A percentile compares a stretch with the other conserved stretches of the same genome.
Evolutionary conservation across 2,797 vertebrate genomes (phyloP).

Genomic region (Bradypodion pumilum): DNA sequence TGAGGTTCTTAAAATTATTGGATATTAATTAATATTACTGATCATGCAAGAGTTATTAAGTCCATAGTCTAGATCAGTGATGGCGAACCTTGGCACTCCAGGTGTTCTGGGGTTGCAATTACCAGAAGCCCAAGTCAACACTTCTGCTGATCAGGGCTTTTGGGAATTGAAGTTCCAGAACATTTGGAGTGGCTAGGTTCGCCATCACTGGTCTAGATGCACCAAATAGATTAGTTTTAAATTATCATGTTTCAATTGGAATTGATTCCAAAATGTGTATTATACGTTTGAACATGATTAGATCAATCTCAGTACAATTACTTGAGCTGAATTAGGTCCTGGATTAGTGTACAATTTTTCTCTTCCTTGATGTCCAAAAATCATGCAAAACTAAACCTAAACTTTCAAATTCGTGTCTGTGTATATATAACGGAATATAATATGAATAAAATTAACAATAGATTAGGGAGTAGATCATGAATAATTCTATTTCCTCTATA

Average conservation of each 20-base stretch:
- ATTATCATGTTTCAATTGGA: background rate
- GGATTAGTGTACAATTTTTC: background rate
- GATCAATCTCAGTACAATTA: background rate
- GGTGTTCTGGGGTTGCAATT: too few relatives aligned
- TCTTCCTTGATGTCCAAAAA: constrained; percentile 11
- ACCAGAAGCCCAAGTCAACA: too few relatives aligned
- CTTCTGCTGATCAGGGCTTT: too few relatives aligned
- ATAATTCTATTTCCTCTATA: constrained; percentile 39
- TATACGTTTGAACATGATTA: background rate
- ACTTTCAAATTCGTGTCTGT: background rate
- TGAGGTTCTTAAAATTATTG: background rate
- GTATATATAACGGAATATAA: background rate
- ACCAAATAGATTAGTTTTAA: background rate
- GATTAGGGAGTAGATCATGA: constrained; percentile 17
- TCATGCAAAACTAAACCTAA: constrained; percentile 2
- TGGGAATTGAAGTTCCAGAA: too few relatives aligned
- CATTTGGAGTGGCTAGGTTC: too few relatives aligned
- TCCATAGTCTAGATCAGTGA: too few relatives aligned
- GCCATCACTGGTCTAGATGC: too few relatives aligned
- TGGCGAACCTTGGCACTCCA: too few relatives aligned
- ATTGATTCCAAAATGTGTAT: background rate
- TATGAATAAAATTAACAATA: constrained; percentile 9
- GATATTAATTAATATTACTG: background rate
- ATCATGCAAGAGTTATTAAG: background rate
- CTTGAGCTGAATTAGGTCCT: background rate